phyloP scores from a whole-genome alignment of 2,113 vertebrate genomes.

The Onychostruthus taczanowskii region DNA sequence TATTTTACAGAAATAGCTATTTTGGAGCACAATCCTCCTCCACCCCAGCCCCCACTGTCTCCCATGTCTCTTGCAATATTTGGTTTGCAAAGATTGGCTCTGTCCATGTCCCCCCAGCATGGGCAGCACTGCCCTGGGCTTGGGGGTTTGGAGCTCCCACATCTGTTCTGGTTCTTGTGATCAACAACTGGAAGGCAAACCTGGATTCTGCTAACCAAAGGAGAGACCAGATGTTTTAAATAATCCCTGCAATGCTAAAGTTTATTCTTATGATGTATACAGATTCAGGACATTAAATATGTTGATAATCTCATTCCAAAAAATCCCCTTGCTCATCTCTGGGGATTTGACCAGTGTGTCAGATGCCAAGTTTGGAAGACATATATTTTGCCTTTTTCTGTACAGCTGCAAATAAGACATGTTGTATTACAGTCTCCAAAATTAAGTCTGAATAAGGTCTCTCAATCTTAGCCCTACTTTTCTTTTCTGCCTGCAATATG shows the following conservation, averaged over 20 bases:
- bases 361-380: background rate
- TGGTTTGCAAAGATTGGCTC: background rate
- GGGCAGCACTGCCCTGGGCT: background rate
- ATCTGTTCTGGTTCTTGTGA: background rate
- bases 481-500: background rate
- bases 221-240: constrained; percentile 1
- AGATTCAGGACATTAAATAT: background rate
- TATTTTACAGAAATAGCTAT: background rate
- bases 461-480: background rate
- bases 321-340: background rate
- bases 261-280: background rate
- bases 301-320: constrained; percentile 9
- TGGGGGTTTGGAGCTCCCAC: background rate
- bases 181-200: background rate
- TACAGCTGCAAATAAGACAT: background rate
- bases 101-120: background rate
- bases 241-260: background rate
- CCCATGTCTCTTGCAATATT: background rate
- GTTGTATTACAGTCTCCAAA: background rate
- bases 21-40: background rate
- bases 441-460: background rate
- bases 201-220: background rate
- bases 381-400: background rate
- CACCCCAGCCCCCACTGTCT: background rate
- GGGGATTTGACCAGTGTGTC: background rate